Base-by-base conservation (phyloP, 2,797 vertebrate species). In the Malurus leucopterus region DNA sequence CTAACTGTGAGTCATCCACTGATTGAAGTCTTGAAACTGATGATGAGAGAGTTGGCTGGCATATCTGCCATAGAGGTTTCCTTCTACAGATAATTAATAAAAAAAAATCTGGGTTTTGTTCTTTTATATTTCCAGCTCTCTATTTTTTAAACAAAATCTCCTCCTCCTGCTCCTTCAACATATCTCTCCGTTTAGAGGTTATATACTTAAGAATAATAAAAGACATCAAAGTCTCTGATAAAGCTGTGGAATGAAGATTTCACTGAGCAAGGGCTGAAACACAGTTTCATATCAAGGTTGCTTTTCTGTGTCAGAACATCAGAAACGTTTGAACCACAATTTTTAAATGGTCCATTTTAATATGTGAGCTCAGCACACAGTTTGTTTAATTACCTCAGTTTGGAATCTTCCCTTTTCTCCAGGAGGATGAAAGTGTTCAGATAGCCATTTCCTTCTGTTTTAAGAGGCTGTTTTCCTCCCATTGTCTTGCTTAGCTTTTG, bases 1-100 rank as follows among this genome's bases (percentile, higher is more conserved):
- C 83, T 95, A 86, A 92, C 86, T 91, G 73, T 92, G 95, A 96
- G 95, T 95, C 96, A 93, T 92, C 29, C 77, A 8, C 93, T 95
- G 96, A 97, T 84, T 95, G 96, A 97, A 96, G 94, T 93, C 94
- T 94, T 79, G 91, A 95, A 96, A 90, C 63, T 40, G 34, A 93
- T 29, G 76, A 94, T 78, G 89, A 93, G 92, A 86, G 92, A 89
- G 88, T 80, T 92, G 64, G 75, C 83, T 85, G 90, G 84, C 89
- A 67, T 89, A 84, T 91, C 84, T 95, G 90, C 93, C 22, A 22
- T 24, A 23, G 61, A 73, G 2, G 58, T 81, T 90, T 84, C 84
- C 36, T 82, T 94, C 87, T 94, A 59, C 46, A 91, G 96, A 93
- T 94, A 96, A 96, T 95, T 93, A 95, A 90, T 61, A 88, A 67